Base-by-base conservation (phyloP, 2,797 vertebrate genomes). In the Taeniopygia guttata region DNA sequence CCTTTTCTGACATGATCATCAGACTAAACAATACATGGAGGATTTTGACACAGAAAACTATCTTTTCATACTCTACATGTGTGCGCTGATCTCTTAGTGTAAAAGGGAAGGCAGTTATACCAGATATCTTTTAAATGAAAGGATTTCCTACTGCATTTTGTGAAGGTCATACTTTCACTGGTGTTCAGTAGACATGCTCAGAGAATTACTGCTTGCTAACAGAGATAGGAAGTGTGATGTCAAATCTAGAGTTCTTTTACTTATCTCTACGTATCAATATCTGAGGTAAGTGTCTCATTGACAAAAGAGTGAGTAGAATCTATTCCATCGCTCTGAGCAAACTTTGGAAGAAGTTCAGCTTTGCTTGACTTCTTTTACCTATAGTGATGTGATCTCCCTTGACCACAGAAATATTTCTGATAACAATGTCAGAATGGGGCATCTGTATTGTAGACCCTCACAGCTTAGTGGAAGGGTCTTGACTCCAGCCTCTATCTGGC, bases 391-490 rank as follows among this genome's bases (percentile, higher is more conserved):
- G 10, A 29, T 56, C 16, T 79, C 13, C 10, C 17, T 58, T 60
- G 34, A 49, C 23, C 27, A 18, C 2, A 43, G 55, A 68, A 72
- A 56, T 26, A 73, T 60, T 79, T 42, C 52, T 58, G 34, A 19
- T 82, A 63, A 19, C 25, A 26, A 3, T 14, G 10, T 36, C 75
- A 80, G 42, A 87, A 75, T 27, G 23, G 5, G 34, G 3, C 4
- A 77, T 13, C 4, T 25, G 14, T 6, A 11, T 0, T 72, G 26
- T 11, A 49, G 29, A 74, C 0, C 3, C 1, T 12, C 3, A 3
- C 16, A 62, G 30, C 45, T 69, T 1, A 4, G 3, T 42, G 40
- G 58, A 80, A 68, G 12, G 3, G 22, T 59, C 52, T 80, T 77
- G 40, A 29, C 13, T 16, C 3, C 9, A 16, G 9, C 56, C 11